Evolutionary conservation across 2,888 invertebrate genomes (phyloP), one percentile per base, ranked within the genome.

Genomic region (Poecilobothrus nobilitatus): DNA sequence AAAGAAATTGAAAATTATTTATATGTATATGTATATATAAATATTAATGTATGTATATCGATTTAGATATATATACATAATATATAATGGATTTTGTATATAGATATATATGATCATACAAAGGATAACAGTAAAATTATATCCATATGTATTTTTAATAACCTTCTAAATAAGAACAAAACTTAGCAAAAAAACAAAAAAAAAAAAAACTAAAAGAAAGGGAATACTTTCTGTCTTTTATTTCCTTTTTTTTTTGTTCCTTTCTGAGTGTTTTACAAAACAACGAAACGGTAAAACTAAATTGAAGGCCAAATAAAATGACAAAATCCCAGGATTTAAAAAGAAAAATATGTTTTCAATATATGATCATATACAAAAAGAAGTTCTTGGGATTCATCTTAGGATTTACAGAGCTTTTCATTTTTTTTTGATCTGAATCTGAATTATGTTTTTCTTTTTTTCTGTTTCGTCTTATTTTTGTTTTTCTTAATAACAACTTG

Each of bases 141-240:
- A 53, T 53, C 53, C 53, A 53, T n/a, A 53, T 53, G 53, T 53
- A 53, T 53, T 53, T 53, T 53, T 53, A 53, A 53, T 53, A 53
- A 53, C 53, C 53, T 53, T 53, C 15, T 15, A 15, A 44, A 12
- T 12, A 53, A 18, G 27, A 4, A 41, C 2, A 37, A 53, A 53
- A 15, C 2, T 12, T 12, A 53, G 2, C 53, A 53, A 53, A n/a
- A 53, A n/a, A n/a, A n/a, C n/a, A n/a, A 44, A 15, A 44, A 44
- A 44, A 15, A 2, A 18, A 53, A 53, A 53, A 53, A 18, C 18
- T n/a, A n/a, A 1, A 18, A 53, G 18, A 53, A 53, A 53, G 15
- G n/a, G 15, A 18, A 53, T 12, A 41, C 41, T 41, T 41, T 27
- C 3, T 27, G 5, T 27, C 5, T 27, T 27, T 27, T 15, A 5